Evolutionary conservation across 2,113 vertebrate genomes (phyloP).

Genomic region (Brevimyrus niger): DNA sequence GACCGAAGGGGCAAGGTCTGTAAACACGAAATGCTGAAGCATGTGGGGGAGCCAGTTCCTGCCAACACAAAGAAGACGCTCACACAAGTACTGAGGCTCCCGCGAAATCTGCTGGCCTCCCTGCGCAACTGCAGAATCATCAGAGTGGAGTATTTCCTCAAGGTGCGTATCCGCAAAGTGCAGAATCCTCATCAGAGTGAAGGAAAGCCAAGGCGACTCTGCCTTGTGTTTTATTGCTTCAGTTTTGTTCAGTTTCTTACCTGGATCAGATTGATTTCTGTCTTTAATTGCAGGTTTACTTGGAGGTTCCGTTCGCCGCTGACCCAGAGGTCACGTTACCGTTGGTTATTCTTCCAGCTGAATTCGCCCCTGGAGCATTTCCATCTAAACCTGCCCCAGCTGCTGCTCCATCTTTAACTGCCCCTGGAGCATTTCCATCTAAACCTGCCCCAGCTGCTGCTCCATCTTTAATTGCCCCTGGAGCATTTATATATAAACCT

Average conservation of each 20-base stretch:
- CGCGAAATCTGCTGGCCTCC: slow-evolving; percentile 18
- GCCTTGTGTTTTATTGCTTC: not conserved
- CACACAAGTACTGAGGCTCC: slow-evolving; percentile 39
- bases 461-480: not conserved
- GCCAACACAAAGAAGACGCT: slow-evolving; percentile 34
- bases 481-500: no score
- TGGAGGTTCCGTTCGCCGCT: slow-evolving; percentile 57
- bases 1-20: slow-evolving; percentile 14
- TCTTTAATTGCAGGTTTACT: slow-evolving; percentile 45
- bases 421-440: not conserved
- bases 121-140: slow-evolving; percentile 50
- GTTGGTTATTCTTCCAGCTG: slow-evolving; percentile 42
- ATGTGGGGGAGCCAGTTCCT: slow-evolving; percentile 24
- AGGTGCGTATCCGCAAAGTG: not conserved
- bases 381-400: not conserved
- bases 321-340: slow-evolving; percentile 50
- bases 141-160: slow-evolving; percentile 58
- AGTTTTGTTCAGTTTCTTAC: not conserved
- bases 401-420: not conserved
- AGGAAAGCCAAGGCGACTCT: no score
- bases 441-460: no score
- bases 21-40: slow-evolving; percentile 25
- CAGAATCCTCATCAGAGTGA: no score
- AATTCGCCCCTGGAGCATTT: not conserved
- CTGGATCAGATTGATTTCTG: not conserved